These are phyloP conservation scores for Cuniculus paca DNA, from an alignment of 2,797 vertebrate genomes.

Conservation along the genomic window DNA sequence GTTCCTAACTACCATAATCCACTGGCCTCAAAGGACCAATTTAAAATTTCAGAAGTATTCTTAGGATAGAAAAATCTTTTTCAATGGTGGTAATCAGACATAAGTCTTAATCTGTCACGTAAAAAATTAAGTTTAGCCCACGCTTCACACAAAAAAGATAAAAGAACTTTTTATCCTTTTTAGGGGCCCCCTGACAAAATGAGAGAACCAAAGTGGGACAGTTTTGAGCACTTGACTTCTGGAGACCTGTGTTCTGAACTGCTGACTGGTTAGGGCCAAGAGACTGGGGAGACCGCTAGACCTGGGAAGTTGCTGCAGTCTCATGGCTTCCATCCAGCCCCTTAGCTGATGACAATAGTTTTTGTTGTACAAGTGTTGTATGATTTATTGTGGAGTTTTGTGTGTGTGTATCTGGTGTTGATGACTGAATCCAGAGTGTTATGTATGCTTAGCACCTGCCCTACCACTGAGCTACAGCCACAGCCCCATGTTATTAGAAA, in stretches of 20 bases:
- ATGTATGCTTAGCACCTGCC: neutral
- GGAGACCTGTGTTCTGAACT: neutral
- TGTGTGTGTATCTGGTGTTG: neutral
- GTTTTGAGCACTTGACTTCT: neutral
- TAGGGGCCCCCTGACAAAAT: neutral
- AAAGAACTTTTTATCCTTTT: neutral
- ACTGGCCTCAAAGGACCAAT: no score
- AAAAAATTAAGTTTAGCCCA: constrained; percentile 49
- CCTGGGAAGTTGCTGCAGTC: neutral
- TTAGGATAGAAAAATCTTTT: constrained; percentile 23
- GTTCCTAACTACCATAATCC: no score
- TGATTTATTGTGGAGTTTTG: neutral
- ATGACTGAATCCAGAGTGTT: no score
- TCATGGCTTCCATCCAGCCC: neutral
- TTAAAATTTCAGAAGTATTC: no score
- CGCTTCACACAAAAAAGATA: neutral
- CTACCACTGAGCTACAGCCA: neutral
- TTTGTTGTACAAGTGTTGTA: neutral
- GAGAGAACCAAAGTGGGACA: neutral
- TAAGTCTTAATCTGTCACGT: constrained; percentile 1
- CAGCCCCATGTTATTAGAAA: neutral
- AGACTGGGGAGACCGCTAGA: neutral
- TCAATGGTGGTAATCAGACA: neutral
- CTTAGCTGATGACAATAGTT: neutral
- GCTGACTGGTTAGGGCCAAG: neutral